Percentiles rank a stretch among this genome's conserved stretches.
These are phyloP conservation scores for Drosophila fuyamai DNA, from an alignment of 1,140 invertebrate species.

Conservation along the genomic window DNA sequence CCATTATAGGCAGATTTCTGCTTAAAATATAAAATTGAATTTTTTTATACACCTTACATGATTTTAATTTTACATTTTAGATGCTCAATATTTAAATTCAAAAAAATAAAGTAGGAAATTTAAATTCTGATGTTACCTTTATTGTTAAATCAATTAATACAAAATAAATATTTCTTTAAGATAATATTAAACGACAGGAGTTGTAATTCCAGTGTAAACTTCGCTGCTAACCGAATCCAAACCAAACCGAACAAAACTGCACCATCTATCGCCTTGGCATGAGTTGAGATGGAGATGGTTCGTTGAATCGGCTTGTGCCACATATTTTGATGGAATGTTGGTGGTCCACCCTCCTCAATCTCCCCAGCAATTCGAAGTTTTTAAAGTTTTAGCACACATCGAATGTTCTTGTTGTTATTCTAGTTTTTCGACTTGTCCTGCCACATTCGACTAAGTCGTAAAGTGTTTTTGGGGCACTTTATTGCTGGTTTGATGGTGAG, in stretches of 20 bases:
- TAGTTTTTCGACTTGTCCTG: constrained; percentile 17
- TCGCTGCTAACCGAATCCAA: constrained; percentile 16
- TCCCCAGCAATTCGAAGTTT: constrained; percentile 37
- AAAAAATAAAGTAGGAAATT: too few relatives aligned
- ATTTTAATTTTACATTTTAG: too few relatives aligned
- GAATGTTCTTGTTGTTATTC: constrained; percentile 15
- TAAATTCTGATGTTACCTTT: too few relatives aligned
- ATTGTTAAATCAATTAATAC: background rate
- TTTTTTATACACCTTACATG: too few relatives aligned
- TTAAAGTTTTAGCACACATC: constrained; percentile 49
- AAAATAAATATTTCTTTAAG: background rate
- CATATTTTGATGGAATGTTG: constrained; percentile 66
- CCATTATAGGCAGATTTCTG: too few relatives aligned
- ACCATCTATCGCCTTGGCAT: constrained; percentile 27
- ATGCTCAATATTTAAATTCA: too few relatives aligned
- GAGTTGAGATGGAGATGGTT: constrained; percentile 42
- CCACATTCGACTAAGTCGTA: constrained; percentile 25
- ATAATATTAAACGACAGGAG: background rate
- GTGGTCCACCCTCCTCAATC: constrained; percentile 15
- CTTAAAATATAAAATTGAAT: too few relatives aligned
- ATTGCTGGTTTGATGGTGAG: constrained; percentile 1
- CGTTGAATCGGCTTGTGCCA: constrained; percentile 57
- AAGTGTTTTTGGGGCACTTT: constrained; percentile 26
- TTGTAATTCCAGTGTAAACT: constrained; percentile 12
- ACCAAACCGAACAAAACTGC: constrained; percentile 27